Evolutionary conservation across 2,888 invertebrate genomes (phyloP).

Genomic region (Amphimallon solstitiale): DNA sequence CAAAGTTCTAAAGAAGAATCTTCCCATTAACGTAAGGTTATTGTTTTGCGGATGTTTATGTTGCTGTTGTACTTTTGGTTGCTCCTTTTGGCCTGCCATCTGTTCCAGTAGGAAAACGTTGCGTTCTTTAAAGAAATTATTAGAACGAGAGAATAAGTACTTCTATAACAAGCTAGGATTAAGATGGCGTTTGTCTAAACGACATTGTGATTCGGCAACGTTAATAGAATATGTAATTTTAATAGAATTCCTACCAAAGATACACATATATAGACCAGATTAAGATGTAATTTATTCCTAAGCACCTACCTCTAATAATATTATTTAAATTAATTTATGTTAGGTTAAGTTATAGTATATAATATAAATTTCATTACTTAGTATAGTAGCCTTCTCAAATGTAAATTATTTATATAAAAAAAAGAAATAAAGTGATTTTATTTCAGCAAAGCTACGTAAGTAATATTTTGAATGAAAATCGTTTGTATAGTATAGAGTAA

Average conservation of each 20-base stretch:
- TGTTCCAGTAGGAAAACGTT: slow-evolving; percentile 95
- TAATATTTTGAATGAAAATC: no score
- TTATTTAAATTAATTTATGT: no score
- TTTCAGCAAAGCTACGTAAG: no score
- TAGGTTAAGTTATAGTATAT: no score
- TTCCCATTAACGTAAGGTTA: slow-evolving; percentile 97
- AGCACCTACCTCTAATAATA: no score
- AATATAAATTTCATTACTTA: no score
- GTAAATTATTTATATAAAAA: no score
- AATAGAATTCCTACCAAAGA: slow-evolving; percentile 95
- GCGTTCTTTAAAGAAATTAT: slow-evolving; percentile 90
- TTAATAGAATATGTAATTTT: slow-evolving; percentile 98
- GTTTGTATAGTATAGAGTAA: no score
- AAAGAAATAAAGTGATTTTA: no score
- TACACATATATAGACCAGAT: slow-evolving; percentile 95
- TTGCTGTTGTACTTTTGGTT: slow-evolving; percentile 98
- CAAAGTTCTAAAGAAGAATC: slow-evolving; percentile 85
- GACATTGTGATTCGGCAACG: slow-evolving; percentile 94
- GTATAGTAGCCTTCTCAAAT: no score
- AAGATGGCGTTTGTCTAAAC: slow-evolving; percentile 93
- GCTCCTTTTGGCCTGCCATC: slow-evolving; percentile 98
- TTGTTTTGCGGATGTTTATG: slow-evolving; percentile 98
- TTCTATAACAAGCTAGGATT: slow-evolving; percentile 93
- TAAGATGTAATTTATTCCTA: no score
- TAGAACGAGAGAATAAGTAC: slow-evolving; percentile 98